Base-by-base conservation (phyloP, 2,888 invertebrate species). In the Eledona agricola region DNA sequence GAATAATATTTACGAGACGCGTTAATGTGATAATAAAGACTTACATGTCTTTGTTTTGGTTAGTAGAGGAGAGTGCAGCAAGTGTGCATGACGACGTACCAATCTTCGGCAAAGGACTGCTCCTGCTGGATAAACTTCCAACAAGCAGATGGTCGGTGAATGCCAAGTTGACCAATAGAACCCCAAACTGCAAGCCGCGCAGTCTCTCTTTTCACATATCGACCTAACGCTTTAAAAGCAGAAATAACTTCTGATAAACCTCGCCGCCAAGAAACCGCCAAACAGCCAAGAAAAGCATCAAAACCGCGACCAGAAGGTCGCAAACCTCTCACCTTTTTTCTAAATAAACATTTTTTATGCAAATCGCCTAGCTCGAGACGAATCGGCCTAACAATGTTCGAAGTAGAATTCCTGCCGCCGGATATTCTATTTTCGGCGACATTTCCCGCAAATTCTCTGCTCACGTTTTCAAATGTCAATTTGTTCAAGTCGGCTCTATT, bases 101-200 rank as follows among this genome's bases (percentile, higher is more conserved):
- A 16, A 47, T 15, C 28, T 29, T 29, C 34, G 26, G 7, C 22
- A 32, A 28, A 40, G 32, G 40, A 50, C 49, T 40, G 40, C 11
- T 47, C 16, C 25, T n/a, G 10, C 9, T 15, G 17, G 37, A 13
- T 37, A 12, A 16, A 32, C 10, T 10, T 19, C 49, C 26, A 22
- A 64, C 59, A 57, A 60, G 58, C 63, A 65, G 65, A 63, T 66
- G 62, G 60, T 60, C 59, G 9, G 23, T 51, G 47, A 38, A 37
- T 54, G 64, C 62, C 66, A 67, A 66, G 61, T 64, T 65, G 63
- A 61, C 64, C 62, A 64, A 62, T 64, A 57, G 58, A 58, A 58
- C 60, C 64, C 63, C 59, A 58, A 54, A 51, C 56, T 55, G 32
- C 55, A 57, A 56, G 65, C 51, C 61, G 67, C 69, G 69, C 69